Conservation (phyloP, 2,888 invertebrate genomes). For the Andrena bucephala region DNA sequence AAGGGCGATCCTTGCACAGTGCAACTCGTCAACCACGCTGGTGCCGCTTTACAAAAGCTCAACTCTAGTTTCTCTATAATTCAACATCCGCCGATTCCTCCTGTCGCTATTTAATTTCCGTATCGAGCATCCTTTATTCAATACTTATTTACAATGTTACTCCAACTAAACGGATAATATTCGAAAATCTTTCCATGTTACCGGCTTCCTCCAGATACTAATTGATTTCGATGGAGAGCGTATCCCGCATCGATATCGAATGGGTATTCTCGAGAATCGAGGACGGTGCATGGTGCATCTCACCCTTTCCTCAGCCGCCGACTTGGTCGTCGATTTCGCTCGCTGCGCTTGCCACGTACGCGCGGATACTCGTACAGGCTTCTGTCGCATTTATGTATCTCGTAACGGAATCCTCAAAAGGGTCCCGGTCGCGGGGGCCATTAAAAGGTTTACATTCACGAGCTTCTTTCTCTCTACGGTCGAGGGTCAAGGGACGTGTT, state of each 20-base stretch:
- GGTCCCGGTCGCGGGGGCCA: constrained; percentile 72
- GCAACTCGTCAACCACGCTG: constrained; percentile 41
- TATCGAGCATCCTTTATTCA: background rate
- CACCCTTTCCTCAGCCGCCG: background rate
- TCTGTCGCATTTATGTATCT: constrained; percentile 58
- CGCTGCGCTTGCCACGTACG: background rate
- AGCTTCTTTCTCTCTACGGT: constrained; percentile 54
- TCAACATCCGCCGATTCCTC: constrained; percentile 23
- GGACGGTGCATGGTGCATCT: too few species aligned
- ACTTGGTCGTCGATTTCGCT: background rate
- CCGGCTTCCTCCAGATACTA: too few species aligned
- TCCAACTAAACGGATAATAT: too few species aligned
- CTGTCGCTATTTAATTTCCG: background rate
- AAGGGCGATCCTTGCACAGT: constrained; percentile 60
- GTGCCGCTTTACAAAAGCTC: constrained; percentile 46
- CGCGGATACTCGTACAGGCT: constrained; percentile 22
- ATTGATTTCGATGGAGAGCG: too few species aligned
- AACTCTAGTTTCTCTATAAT: constrained; percentile 38
- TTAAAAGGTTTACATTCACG: constrained; percentile 78
- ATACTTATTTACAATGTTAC: background rate
- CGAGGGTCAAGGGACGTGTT: constrained; percentile 77
- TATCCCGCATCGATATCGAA: too few species aligned
- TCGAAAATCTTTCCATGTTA: too few species aligned
- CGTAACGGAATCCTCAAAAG: constrained; percentile 68
- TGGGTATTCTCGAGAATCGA: too few species aligned